These are phyloP conservation scores for Drosophila truncata DNA, from an alignment of 1,140 invertebrate genomes.

Conservation along the genomic window DNA sequence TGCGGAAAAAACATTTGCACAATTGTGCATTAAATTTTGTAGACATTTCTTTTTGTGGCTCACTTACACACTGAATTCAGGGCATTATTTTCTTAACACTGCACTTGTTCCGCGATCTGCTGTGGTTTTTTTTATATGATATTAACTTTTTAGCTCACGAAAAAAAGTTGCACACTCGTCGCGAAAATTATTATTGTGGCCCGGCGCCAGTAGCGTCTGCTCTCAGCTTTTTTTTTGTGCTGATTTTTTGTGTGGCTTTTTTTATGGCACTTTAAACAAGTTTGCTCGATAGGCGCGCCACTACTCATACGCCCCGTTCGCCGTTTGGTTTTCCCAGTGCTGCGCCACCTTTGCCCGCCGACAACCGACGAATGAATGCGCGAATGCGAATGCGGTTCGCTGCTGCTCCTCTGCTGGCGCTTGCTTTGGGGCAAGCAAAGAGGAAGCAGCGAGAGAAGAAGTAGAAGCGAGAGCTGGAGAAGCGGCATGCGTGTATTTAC, in stretches of 20 bases:
- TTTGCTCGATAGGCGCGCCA: conserved; percentile 53
- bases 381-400: conserved; percentile 35
- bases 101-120: conserved; percentile 15
- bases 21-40: conserved; percentile 1
- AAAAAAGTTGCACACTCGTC: conserved; percentile 45
- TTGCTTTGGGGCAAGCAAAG: conserved; percentile 9
- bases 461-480: conserved; percentile 17
- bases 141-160: conserved; percentile 13
- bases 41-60: conserved; percentile 3
- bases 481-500: conserved; percentile 78
- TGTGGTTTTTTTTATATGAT: conserved; percentile 1
- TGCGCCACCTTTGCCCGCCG: conserved; percentile 44
- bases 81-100: conserved; percentile 15
- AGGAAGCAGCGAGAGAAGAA: conserved; percentile 15
- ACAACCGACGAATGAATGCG: conserved; percentile 43
- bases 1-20: conserved; percentile 51
- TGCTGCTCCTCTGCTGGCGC: conserved; percentile 16
- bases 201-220: conserved; percentile 59
- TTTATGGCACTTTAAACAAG: conserved; percentile 62
- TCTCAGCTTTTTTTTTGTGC: conserved; percentile 10
- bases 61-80: conserved; percentile 37
- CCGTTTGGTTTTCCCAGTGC: conserved; percentile 14
- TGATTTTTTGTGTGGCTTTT: conserved; percentile 43
- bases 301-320: conserved; percentile 24
- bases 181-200: conserved; percentile 47